Percentiles rank a stretch among this genome's conserved stretches.
Evolutionary conservation across 2,888 invertebrate species (phyloP).

Genomic region (Microctonus aethiopoides): DNA sequence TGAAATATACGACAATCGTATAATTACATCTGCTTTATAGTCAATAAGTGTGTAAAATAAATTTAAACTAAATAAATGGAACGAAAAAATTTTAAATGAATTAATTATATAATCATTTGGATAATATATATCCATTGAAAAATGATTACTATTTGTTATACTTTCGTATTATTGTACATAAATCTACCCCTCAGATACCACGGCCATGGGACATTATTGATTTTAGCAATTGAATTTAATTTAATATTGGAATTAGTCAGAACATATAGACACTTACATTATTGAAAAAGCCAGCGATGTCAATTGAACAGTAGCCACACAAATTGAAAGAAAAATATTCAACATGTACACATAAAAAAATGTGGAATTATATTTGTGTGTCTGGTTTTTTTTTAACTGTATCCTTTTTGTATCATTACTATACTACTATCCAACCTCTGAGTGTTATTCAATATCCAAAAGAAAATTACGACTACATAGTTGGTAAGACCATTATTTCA

Average conservation of each 20-base stretch:
- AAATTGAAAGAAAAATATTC: not conserved
- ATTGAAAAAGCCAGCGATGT: slow-evolving; percentile 25
- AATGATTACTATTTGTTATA: not conserved
- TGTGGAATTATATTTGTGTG: slow-evolving; percentile 58
- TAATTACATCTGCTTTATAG: slow-evolving; percentile 44
- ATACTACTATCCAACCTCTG: slow-evolving; percentile 49
- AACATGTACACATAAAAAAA: slow-evolving; percentile 33
- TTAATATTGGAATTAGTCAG: slow-evolving; percentile 58
- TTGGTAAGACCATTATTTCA: slow-evolving; percentile 52
- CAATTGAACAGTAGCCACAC: slow-evolving; percentile 32
- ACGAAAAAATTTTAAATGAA: slow-evolving; percentile 2
- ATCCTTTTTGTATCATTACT: slow-evolving; percentile 56
- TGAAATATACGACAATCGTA: slow-evolving; percentile 26
- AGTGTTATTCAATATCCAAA: slow-evolving; percentile 56
- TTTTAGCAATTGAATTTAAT: slow-evolving; percentile 53
- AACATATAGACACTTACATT: slow-evolving; percentile 36
- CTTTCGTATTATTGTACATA: not conserved
- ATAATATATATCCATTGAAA: not conserved
- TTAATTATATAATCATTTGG: not conserved
- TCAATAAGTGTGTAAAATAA: slow-evolving; percentile 49
- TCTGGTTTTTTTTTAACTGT: slow-evolving; percentile 49
- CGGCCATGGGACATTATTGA: slow-evolving; percentile 43
- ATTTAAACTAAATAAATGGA: slow-evolving; percentile 35
- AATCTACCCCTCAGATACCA: not conserved
- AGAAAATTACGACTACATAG: slow-evolving; percentile 58